These are phyloP conservation scores for Nesoenas mayeri DNA, from an alignment of 2,113 vertebrate species.

Conservation along the genomic window DNA sequence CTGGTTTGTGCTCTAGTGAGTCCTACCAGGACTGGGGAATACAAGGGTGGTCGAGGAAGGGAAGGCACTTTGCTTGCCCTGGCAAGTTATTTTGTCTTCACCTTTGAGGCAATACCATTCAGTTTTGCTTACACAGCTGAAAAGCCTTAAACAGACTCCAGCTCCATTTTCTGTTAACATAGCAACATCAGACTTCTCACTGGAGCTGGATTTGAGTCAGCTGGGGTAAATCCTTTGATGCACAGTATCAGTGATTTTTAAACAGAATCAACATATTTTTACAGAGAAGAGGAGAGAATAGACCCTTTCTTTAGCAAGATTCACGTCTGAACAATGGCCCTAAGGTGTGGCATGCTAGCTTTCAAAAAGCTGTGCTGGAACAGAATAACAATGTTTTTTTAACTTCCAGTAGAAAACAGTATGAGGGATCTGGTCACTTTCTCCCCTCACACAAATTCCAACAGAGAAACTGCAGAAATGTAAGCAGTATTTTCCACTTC, in stretches of 20 bases:
- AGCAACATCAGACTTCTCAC: neutral
- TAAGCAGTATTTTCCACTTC: neutral
- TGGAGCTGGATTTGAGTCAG: neutral
- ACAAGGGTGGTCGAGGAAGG: neutral
- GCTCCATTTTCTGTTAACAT: neutral
- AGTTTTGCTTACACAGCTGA: conserved; percentile 4
- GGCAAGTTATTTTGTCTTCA: neutral
- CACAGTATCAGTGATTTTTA: neutral
- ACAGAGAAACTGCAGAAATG: neutral
- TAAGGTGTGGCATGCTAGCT: neutral
- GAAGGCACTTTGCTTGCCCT: neutral
- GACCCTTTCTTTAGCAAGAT: neutral
- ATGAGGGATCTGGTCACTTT: neutral
- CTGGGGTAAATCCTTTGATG: neutral
- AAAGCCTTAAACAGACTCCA: neutral
- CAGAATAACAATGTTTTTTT: neutral
- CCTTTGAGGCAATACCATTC: neutral
- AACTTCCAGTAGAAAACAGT: neutral
- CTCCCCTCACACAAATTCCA: neutral
- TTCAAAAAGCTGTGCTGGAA: neutral
- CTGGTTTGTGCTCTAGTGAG: neutral
- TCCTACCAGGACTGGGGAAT: neutral
- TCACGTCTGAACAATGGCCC: neutral
- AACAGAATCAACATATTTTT: neutral
- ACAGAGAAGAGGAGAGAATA: neutral